Base-by-base conservation (phyloP, 2,888 invertebrate species). In the Sesamia inferens region DNA sequence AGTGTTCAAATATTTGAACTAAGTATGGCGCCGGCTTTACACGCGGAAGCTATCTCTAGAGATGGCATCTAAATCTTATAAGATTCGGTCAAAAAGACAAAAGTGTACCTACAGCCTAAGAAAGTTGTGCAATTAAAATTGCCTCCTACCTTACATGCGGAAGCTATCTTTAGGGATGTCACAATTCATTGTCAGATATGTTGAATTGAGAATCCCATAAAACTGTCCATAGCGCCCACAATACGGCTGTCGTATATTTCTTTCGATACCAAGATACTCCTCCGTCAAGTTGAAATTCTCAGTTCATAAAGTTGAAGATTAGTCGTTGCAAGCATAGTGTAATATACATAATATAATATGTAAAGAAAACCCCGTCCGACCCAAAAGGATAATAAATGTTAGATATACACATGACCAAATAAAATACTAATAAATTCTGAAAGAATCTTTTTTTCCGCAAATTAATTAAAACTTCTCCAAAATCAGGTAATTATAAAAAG, bases 141-240 rank as follows among this genome's bases (percentile, higher is more conserved):
- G 58, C 73, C 71, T 78, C 63, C 57, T 76, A 59, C 58, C 73
- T 74, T 61, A 76, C 57, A 77, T 39, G 84, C 84, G 76, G 83
- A 84, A 84, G 83, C 83, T 85, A 84, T 82, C 74, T 77, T 71
- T 31, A 47, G 22, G 68, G 71, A 73, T 65, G 76, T 68, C 83
- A 79, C 85, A 78, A 77, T 74, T 78, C 77, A 79, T 39, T 81
- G 81, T 81, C 71, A 71, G 62, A 71, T 66, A 76, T 76, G 69
- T 83, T 77, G 84, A 72, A 71, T 83, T 70, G 81, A 74, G 81
- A 76, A 77, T 68, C 69, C 66, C 74, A 81, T 84, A 85, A 85
- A 85, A 71, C 83, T 81, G 85, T 81, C 83, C 10, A 55, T 68
- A 39, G 70, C 85, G 83, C 85, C 84, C 84, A 85, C 84, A 61